These are phyloP conservation scores for Medauroidea extradentata DNA, from an alignment of 1,140 invertebrate genomes.

Conservation along the genomic window DNA sequence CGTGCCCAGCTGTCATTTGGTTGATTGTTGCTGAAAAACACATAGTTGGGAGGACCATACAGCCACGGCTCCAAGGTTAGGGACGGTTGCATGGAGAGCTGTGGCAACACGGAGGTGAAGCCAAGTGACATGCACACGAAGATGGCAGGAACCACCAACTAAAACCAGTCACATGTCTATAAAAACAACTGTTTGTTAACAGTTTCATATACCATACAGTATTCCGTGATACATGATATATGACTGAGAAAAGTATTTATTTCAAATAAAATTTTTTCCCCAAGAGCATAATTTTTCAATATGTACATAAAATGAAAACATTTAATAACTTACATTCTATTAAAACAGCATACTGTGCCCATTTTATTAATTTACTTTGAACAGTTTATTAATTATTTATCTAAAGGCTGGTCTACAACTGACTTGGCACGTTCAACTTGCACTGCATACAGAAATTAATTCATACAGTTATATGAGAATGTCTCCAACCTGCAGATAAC, in stretches of 20 bases:
- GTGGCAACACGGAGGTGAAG: constrained; percentile 25
- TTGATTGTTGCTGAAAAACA: constrained; percentile 18
- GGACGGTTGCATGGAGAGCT: constrained; percentile 21
- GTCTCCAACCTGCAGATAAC: no score
- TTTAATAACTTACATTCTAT: neutral
- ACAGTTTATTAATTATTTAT: no score
- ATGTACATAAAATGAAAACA: neutral
- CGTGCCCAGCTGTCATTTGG: neutral
- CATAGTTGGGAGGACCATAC: constrained; percentile 22
- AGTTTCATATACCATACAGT: no score
- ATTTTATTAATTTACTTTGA: neutral
- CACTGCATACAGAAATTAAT: no score
- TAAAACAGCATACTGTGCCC: neutral
- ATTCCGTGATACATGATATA: no score
- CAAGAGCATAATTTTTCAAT: neutral
- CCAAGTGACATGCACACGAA: constrained; percentile 28
- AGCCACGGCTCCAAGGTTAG: constrained; percentile 23
- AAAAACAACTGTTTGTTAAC: no score
- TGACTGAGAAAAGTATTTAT: no score
- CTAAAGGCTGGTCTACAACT: no score
- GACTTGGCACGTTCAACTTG: no score
- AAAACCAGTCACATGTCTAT: constrained; percentile 1
- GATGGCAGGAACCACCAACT: constrained; percentile 28
- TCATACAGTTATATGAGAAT: no score
- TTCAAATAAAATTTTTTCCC: no score